These are phyloP conservation scores for Microtus richardsoni DNA, from an alignment of 2,113 vertebrate species.

Conservation along the genomic window DNA sequence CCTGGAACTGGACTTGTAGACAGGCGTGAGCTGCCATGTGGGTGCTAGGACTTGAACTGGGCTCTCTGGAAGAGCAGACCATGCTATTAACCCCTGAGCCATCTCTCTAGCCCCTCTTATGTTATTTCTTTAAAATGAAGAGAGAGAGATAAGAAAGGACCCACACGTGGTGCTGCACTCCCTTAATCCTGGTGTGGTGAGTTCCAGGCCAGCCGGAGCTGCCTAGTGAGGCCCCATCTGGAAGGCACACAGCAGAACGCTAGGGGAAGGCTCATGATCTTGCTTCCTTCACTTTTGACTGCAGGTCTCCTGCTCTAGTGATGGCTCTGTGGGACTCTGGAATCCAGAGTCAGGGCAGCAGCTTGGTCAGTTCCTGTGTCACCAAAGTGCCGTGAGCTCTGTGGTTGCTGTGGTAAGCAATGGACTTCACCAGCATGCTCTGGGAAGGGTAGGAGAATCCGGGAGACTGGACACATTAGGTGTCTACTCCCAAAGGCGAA, in stretches of 20 bases:
- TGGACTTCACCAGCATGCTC: neutral
- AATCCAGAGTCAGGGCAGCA: constrained; percentile 81
- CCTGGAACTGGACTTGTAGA: neutral
- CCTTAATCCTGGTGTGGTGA: neutral
- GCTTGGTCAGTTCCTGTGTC: constrained; percentile 86
- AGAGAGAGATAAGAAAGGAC: neutral
- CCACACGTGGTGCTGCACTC: no score
- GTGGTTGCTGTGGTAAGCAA: constrained; percentile 87
- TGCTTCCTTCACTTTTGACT: neutral
- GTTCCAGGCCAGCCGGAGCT: neutral
- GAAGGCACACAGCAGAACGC: neutral
- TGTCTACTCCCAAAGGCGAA: neutral
- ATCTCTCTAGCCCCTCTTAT: neutral
- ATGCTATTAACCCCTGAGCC: neutral
- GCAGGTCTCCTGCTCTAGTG: constrained; percentile 90
- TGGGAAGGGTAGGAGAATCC: neutral
- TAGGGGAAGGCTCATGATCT: neutral
- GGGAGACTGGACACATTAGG: neutral
- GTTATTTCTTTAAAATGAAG: no score
- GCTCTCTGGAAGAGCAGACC: neutral
- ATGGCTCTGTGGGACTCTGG: constrained; percentile 90
- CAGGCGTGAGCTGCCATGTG: neutral
- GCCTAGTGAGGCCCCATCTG: neutral
- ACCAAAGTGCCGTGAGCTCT: constrained; percentile 86
- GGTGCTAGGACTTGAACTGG: neutral